phyloP scores from a whole-genome alignment of 2,113 vertebrate species.

The Indicator maculatus region DNA sequence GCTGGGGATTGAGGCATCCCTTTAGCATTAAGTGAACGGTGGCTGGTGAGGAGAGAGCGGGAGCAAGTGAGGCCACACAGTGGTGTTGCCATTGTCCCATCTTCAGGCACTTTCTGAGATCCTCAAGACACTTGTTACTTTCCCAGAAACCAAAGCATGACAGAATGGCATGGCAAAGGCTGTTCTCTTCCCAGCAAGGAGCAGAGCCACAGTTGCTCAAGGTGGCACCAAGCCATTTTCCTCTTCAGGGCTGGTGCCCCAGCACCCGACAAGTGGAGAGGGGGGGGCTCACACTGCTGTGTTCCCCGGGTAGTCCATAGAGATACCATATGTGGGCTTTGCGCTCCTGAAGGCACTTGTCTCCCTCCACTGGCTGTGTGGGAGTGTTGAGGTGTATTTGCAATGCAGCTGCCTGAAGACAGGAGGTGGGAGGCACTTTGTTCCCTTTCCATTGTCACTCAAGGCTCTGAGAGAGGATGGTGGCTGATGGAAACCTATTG shows the following conservation, averaged over 20 bases:
- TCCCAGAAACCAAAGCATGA: not conserved
- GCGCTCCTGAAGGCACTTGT: not conserved
- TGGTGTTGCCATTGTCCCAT: not conserved
- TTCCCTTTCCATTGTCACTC: not conserved
- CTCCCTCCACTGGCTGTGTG: not conserved
- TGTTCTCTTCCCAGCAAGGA: not conserved
- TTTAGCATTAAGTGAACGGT: not conserved
- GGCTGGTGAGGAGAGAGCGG: not conserved
- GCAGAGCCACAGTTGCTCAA: accelerated
- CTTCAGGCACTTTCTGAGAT: not conserved
- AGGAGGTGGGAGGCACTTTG: not conserved
- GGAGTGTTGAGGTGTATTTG: not conserved
- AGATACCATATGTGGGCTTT: not conserved
- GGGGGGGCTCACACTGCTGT: not conserved
- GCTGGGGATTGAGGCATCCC: not conserved
- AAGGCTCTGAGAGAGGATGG: not conserved
- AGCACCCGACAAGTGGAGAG: not conserved
- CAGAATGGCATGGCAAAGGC: not conserved
- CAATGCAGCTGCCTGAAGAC: not conserved
- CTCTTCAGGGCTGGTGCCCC: not conserved
- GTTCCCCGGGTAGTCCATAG: accelerated
- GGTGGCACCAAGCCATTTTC: not conserved
- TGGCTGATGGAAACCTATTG: not conserved
- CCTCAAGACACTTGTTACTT: not conserved
- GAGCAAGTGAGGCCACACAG: accelerated